Evolutionary conservation across 2,888 invertebrate species (phyloP), one percentile per base, ranked within the genome.

Genomic region (Sipunculus nudus): DNA sequence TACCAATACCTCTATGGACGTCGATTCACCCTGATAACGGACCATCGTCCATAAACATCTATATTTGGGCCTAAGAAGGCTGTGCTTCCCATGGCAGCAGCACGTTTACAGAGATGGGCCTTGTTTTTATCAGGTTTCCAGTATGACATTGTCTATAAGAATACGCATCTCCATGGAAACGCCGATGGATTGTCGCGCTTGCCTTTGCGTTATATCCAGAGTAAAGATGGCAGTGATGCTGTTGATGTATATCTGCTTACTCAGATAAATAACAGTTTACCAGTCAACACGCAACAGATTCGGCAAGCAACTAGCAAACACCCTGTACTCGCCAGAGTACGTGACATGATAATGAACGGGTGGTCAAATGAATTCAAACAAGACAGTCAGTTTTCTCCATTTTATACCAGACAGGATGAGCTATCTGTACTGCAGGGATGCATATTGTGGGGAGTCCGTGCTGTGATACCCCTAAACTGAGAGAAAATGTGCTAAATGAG

Each of bases 71-170:
- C 1, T 16, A 19, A 23, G n/a, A 26, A 29, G 35, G 26, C 16
- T 69, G 8, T 76, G 74, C 58, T 77, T 71, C 31, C 66, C 58
- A 68, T 73, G 35, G 74, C 75, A 19, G 71, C 79, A 5, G 73
- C 76, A 29, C 59, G 79, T 29, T 60, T 80, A 50, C 78, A 78
- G 62, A 59, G 78, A 32, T 80, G 73, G 70, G 76, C 78, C 13
- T 32, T 54, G 13, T 26, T 25, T 8, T 19, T 54, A n/a, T 6
- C 8, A 16, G 53, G 10, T n/a, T 53, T 41, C 28, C n/a, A 39
- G n/a, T 53, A 43, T 10, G 16, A 43, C 10, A 13, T 53, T 6
- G 25, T 13, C 8, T 41, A 23, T 23, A 40, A 28, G 41, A 8
- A 13, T 16, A 41, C 40, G 25, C 8, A 6, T 8, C 8, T 8